Base-by-base conservation (phyloP, 2,797 vertebrate species). In the Pangasius larnaudii region DNA sequence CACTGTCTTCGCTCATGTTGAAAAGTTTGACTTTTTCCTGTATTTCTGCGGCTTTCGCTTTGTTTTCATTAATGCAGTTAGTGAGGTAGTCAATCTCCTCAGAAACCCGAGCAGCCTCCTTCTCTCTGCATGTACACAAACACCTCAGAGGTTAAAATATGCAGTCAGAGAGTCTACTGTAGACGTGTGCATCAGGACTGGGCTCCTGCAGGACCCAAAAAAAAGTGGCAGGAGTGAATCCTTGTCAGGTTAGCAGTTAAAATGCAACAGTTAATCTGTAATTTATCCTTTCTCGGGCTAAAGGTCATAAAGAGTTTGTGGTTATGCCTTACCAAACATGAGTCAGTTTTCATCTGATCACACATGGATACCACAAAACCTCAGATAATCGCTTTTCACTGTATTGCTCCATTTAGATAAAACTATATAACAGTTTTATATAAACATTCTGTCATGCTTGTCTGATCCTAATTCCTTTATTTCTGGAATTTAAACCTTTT, bases 101-200 rank as follows among this genome's bases (percentile, higher is more conserved):
- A 3, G 1, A 13, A 19, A 24, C 0, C 9, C 11, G 8, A 11
- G 42, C n/a, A 2, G 11, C 51, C 18, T 33, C 81, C 27, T 30
- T 6, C 61, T 84, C 9, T 46, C 81, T 84, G 63, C 61, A 67
- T 33, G 39, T 27, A 51, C 42, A 67, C 61, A 84, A 33, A 84
- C 42, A 51, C 0, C 24, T 18, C 27, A 19, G 16, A 22, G 61
- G 81, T 81, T 61, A 27, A 27, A 61, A 42, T n/a, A 33, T 51
- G n/a, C 19, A 9, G 6, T 65, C 58, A 46, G 58, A 61, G 13
- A 16, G 11, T 42, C 13, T n/a, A 19, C 39, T 30, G 13, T n/a
- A 83, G 39, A 83, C 1, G 27, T 9, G 24, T 27, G 14, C 39
- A 36, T 56, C 1, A 8, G 30, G 8, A 19, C 14, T 69, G 65